Conservation (phyloP, 2,888 invertebrate genomes). For the Steinernema hermaphroditum region DNA sequence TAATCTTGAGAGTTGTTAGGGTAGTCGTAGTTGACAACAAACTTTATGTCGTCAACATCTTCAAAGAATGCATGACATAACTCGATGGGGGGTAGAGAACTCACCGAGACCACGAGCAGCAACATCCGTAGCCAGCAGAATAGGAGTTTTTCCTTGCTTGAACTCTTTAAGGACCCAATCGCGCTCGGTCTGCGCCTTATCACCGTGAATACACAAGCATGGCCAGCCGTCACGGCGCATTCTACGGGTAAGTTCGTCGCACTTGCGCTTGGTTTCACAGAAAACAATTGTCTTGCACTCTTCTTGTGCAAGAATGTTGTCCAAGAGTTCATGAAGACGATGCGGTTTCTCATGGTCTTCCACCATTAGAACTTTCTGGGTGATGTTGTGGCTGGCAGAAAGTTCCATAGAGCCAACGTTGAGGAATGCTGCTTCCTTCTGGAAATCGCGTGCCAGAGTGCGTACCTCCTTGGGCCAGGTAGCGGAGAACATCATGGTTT, state of each 20-base stretch:
- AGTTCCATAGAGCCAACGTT: conserved; percentile 91
- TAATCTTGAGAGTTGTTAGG: conserved; percentile 97
- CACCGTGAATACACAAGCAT: conserved; percentile 81
- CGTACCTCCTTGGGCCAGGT: conserved; percentile 98
- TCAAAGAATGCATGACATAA: too few relatives aligned
- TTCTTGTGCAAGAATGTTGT: conserved; percentile 58
- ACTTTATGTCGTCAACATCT: conserved; percentile 97
- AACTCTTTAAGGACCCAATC: conserved; percentile 82
- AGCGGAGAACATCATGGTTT: conserved; percentile 86
- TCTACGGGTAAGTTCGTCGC: conserved; percentile 81
- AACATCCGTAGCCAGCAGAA: conserved; percentile 91
- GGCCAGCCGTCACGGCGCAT: conserved; percentile 79
- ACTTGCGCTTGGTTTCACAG: conserved; percentile 96
- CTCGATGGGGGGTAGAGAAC: too few relatives aligned
- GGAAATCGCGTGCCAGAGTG: conserved; percentile 86
- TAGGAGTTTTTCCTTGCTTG: conserved; percentile 79
- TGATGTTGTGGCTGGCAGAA: conserved; percentile 90
- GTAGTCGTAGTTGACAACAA: conserved; percentile 95
- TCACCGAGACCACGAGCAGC: conserved; percentile 74
- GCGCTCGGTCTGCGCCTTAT: conserved; percentile 90
- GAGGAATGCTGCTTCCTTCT: conserved; percentile 84
- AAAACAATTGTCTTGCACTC: conserved; percentile 93
- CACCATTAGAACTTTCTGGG: conserved; percentile 55
- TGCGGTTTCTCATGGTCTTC: conserved; percentile 57
- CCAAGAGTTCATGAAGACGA: conserved; percentile 55